These are phyloP conservation scores for Argopecten irradians DNA, from an alignment of 1,140 invertebrate species.

Conservation along the genomic window DNA sequence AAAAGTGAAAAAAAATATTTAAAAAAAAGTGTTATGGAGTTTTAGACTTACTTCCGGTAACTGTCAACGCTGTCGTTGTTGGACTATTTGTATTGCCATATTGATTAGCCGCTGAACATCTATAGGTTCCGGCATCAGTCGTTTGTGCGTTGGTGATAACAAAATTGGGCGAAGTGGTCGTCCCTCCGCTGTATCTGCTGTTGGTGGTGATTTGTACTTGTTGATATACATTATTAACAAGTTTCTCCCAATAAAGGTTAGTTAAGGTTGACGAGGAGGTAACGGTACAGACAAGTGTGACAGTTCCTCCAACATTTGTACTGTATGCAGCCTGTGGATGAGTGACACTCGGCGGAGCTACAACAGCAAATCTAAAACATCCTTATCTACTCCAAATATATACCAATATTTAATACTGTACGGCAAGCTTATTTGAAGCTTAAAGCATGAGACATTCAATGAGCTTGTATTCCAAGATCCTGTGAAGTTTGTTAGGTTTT, in stretches of 20 bases:
- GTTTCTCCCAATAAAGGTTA: not conserved
- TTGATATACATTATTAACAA: not conserved
- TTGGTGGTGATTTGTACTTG: not conserved
- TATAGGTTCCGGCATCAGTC: slow-evolving; percentile 28
- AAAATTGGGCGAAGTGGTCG: not conserved
- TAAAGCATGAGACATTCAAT: no score
- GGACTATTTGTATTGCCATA: not conserved
- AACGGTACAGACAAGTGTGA: not conserved
- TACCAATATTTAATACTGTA: no score
- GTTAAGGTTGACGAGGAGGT: not conserved
- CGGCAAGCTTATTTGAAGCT: no score
- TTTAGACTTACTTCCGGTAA: not conserved
- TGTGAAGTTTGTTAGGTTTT: no score
- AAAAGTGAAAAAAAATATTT: no score
- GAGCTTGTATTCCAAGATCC: no score
- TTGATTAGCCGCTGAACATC: slow-evolving; percentile 3
- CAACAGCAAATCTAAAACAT: not conserved
- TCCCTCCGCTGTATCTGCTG: slow-evolving; percentile 30
- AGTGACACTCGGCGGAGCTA: slow-evolving; percentile 28
- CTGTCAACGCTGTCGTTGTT: not conserved
- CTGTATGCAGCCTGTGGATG: not conserved
- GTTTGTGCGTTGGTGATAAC: not conserved
- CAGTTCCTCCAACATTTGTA: not conserved
- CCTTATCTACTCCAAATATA: no score
- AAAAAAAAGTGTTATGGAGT: no score